A percentile compares a stretch with the other conserved stretches of the same genome.
Evolutionary conservation across 2,797 vertebrate species (phyloP).

Genomic region (Leptatherina wallacei): DNA sequence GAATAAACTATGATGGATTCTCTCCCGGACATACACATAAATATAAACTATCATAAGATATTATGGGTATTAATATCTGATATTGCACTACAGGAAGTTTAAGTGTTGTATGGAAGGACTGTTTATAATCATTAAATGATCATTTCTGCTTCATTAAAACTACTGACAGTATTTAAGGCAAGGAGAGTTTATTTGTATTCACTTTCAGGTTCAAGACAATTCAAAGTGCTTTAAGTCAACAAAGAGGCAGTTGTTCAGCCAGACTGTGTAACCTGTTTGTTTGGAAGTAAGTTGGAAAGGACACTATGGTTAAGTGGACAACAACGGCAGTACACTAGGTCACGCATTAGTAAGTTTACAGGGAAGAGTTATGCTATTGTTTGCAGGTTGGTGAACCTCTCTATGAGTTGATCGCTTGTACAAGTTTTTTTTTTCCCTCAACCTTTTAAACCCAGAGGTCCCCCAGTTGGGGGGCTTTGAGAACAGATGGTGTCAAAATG

Average conservation of each 20-base stretch:
- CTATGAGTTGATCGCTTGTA: not conserved
- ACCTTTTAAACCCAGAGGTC: too few species aligned
- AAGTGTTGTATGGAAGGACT: conserved; percentile 22
- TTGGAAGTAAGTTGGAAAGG: not conserved
- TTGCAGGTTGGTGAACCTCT: not conserved
- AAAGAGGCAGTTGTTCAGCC: not conserved
- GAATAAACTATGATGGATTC: conserved; percentile 58
- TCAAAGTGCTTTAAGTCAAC: too few species aligned
- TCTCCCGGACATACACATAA: conserved; percentile 37
- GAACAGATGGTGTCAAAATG: too few species aligned
- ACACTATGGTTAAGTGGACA: not conserved
- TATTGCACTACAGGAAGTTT: conserved; percentile 27
- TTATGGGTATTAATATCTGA: conserved; percentile 20
- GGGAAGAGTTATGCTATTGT: not conserved
- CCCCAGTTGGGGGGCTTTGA: too few species aligned
- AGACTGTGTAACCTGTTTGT: not conserved
- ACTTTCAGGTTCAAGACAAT: too few species aligned
- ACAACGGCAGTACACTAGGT: not conserved
- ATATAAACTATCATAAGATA: conserved; percentile 55
- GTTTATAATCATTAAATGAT: conserved; percentile 34
- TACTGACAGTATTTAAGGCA: conserved; percentile 2
- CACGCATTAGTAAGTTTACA: not conserved
- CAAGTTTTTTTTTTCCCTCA: too few species aligned
- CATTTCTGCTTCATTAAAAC: conserved; percentile 19
- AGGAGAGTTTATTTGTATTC: too few species aligned